Percentiles rank a stretch among this genome's conserved stretches.
Evolutionary conservation across 2,888 invertebrate genomes (phyloP).

Genomic region (Leptinotarsa juncta): DNA sequence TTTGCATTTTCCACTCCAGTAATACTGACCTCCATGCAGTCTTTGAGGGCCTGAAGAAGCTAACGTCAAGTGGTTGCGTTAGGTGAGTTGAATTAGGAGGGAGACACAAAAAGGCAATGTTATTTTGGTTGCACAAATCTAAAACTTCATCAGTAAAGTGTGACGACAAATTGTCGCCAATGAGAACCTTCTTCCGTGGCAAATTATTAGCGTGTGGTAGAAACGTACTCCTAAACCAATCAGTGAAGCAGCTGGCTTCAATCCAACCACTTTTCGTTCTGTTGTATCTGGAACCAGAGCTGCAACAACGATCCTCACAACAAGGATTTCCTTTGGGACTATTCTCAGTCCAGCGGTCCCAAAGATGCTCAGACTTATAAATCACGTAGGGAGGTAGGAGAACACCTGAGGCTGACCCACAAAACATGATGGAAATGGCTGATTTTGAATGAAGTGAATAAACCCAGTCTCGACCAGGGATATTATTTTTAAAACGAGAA

Average conservation of each 20-base stretch:
- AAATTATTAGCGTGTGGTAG: slow-evolving; percentile 39
- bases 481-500: slow-evolving; percentile 38
- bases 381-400: slow-evolving; percentile 58
- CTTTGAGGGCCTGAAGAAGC: slow-evolving; percentile 28
- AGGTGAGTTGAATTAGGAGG: slow-evolving; percentile 33
- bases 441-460: slow-evolving; percentile 39
- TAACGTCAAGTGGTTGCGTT: slow-evolving; percentile 29
- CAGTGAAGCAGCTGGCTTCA: slow-evolving; percentile 38
- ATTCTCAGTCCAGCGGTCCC: too few species aligned
- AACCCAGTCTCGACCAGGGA: slow-evolving; percentile 40
- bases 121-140: slow-evolving; percentile 27
- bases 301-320: slow-evolving; percentile 49
- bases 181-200: slow-evolving; percentile 38
- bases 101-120: slow-evolving; percentile 34
- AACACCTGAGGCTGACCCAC: slow-evolving; percentile 56
- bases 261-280: slow-evolving; percentile 45
- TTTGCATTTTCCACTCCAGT: too few species aligned
- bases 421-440: slow-evolving; percentile 58
- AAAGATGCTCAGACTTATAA: too few species aligned
- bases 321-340: slow-evolving; percentile 48
- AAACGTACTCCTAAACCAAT: slow-evolving; percentile 33
- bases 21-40: slow-evolving; percentile 24
- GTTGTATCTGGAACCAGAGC: slow-evolving; percentile 44
- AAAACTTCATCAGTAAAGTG: slow-evolving; percentile 32
- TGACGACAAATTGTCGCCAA: slow-evolving; percentile 53